Conservation (phyloP, 2,113 vertebrate genomes). For the Peromyscus californicus region DNA sequence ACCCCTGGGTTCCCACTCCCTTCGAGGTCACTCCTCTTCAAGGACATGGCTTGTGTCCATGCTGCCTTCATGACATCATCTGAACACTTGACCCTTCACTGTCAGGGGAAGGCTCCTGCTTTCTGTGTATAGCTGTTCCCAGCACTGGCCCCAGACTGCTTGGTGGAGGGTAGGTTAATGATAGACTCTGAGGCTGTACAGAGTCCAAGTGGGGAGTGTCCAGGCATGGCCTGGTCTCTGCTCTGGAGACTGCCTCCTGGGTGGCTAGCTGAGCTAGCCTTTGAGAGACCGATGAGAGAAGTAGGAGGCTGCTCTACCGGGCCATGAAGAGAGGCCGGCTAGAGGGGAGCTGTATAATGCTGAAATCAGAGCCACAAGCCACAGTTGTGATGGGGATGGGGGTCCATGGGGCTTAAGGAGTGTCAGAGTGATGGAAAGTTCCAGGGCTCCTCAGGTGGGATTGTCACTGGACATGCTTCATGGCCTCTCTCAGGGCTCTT, state of each 20-base stretch:
- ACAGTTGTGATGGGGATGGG: not conserved
- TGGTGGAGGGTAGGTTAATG: not conserved
- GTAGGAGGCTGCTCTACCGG: not conserved
- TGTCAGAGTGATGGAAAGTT: not conserved
- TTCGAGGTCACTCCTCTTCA: not conserved
- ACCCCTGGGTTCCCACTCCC: not conserved
- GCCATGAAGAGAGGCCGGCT: not conserved
- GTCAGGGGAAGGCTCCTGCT: not conserved
- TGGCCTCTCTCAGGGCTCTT: not conserved
- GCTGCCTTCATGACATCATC: not conserved
- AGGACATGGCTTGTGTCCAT: not conserved
- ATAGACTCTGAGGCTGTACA: not conserved
- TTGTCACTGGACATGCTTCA: not conserved
- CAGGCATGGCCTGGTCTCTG: not conserved
- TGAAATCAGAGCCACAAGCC: not conserved
- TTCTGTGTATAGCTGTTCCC: not conserved
- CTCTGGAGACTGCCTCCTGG: not conserved
- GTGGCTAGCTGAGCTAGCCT: not conserved
- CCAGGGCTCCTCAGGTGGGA: not conserved
- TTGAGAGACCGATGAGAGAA: not conserved
- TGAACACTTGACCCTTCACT: not conserved
- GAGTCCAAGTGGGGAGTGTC: not conserved
- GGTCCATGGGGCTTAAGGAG: not conserved
- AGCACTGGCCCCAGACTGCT: not conserved
- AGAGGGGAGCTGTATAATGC: not conserved